Evolutionary conservation across 2,888 invertebrate species (phyloP), one percentile per base, ranked within the genome.

Genomic region (Proisotoma minuta): DNA sequence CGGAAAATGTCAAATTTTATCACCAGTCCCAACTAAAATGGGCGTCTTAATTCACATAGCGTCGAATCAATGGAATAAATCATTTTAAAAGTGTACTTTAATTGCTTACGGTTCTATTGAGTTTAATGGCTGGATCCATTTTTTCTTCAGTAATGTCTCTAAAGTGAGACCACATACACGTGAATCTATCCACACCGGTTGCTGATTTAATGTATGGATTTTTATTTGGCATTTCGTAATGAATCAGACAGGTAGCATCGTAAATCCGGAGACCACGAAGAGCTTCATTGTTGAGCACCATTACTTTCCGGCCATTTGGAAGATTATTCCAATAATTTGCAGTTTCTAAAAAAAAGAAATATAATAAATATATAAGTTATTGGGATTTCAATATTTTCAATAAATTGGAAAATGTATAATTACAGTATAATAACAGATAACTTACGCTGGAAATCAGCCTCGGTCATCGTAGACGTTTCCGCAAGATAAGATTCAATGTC

Each of bases 281-380:
- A 24, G 49, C 52, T 5, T 2, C 48, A 50, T 64, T 60, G 18
- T 60, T 59, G 18, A 57, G 29, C n/a, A 57, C 54, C 49, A 60
- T 48, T 8, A 64, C 34, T 29, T 54, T 27, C 27, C 47, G 20
- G 10, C 22, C 27, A 27, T 34, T 20, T n/a, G 10, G 15, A 2
- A 22, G 24, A 5, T 52, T 22, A 1, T 57, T 49, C 48, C 48
- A 52, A 47, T 26, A 27, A 8, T 43, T 57, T 5, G 18, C 43
- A 47, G 54, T 23, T 15, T 18, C 43, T 43, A n/a, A 5, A 15
- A 34, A 34, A n/a, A n/a, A n/a, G n/a, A 34, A 34, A 34, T 34
- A 34, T 10, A 34, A 34, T 34, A 34, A 10, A 34, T 10, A 10
- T 34, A 34, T 10, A 34, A 34, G 15, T 34, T 34, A 15, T 34